Evolutionary conservation across 37 sponge, comb jelly and placozoan species (phyloP), one percentile per base, ranked within the genome.

Genomic region (Theonella swinhoei): DNA sequence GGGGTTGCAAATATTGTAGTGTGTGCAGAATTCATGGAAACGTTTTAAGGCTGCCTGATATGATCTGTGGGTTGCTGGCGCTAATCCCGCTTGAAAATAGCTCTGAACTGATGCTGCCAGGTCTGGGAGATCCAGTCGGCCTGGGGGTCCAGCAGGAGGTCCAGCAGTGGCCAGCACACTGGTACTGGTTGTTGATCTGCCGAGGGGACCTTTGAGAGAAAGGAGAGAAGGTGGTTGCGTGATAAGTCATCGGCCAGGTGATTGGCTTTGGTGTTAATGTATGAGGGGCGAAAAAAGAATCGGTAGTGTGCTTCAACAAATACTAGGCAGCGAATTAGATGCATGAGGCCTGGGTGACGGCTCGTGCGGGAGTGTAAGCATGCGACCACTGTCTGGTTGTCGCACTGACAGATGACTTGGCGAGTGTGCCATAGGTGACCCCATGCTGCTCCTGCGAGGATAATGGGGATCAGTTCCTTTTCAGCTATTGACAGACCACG

Each of bases 381-480:
- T 3, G 72, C 38, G 22, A 88, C 89, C 35, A 82, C 83, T 61
- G 88, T 71, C 28, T 9, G 30, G 64, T 91, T 87, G 24, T 87
- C 68, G 24, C 85, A 77, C 43, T 29, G 8, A 25, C 26, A 22
- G 24, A 68, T 3, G 22, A 82, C 71, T 9, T 24, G 24, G 20
- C 0, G 4, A 1, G n/a, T n/a, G n/a, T n/a, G n/a, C 64, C 62
- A 68, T 8, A 26, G 17, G n/a, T 5, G 38, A n/a, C 83, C 76
- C 85, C 85, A 90, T 4, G 79, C 41, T 8, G 33, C 59, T 28
- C 70, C 60, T 17, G 81, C 85, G 17, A 90, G 20, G 30, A 90
- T 9, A 28, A 84, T 67, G 14, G 85, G 81, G 43, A 79, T 3
- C 20, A 90, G 85, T 70, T 90, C 85, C 69, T 90, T 90, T 24